phyloP scores from a whole-genome alignment of 1,140 invertebrate species.

The Leguminivora glycinivorella region DNA sequence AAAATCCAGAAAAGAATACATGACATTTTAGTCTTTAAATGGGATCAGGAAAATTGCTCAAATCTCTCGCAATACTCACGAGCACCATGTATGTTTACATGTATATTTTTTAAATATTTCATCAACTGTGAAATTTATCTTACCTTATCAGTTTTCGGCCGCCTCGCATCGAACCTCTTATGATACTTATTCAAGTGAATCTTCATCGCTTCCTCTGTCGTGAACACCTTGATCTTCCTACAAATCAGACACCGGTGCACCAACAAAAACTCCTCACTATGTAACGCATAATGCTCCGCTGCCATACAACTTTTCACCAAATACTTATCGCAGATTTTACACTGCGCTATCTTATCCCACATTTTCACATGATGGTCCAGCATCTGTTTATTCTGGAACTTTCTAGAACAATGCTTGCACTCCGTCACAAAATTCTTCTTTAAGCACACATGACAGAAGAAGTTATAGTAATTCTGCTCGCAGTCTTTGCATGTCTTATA shows the following conservation, averaged over 20 bases:
- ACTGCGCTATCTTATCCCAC: neutral
- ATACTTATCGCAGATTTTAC: conserved; percentile 1
- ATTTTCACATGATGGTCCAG: neutral
- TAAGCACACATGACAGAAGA: neutral
- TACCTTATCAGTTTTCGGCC: neutral
- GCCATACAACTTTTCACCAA: neutral
- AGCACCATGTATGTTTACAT: too few relatives aligned
- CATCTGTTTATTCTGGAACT: conserved; percentile 9
- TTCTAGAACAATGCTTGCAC: neutral
- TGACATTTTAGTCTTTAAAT: too few relatives aligned
- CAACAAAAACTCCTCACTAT: neutral
- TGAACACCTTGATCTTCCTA: neutral
- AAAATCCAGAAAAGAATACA: too few relatives aligned
- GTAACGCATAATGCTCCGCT: conserved; percentile 17
- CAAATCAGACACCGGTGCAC: neutral
- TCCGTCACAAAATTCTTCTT: neutral
- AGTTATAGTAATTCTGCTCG: neutral
- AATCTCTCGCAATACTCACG: too few relatives aligned
- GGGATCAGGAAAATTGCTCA: too few relatives aligned
- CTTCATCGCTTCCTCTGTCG: neutral
- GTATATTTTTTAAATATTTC: too few relatives aligned
- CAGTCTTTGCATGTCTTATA: neutral
- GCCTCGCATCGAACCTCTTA: neutral
- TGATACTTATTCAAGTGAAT: neutral
- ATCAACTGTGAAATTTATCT: neutral